Evolutionary conservation across 2,113 vertebrate genomes (phyloP).

Genomic region (Labrus mixtus): DNA sequence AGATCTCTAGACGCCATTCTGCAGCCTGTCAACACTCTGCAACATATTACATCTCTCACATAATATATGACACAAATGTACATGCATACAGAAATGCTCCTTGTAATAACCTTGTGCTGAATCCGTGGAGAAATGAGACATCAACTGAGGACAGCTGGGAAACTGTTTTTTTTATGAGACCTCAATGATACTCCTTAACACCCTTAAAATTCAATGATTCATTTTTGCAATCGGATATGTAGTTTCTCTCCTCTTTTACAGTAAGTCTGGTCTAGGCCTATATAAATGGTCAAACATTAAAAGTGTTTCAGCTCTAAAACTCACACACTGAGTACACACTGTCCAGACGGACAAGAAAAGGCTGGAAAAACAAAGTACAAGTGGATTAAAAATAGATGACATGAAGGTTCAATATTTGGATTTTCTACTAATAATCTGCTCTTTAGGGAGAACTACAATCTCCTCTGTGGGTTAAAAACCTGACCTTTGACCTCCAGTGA

Average conservation of each 20-base stretch:
- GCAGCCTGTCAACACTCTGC: slow-evolving; percentile 23
- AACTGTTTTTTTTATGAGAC: slow-evolving; percentile 42
- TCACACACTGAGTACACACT: background rate
- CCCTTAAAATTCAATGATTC: slow-evolving; percentile 7
- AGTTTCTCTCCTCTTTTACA: background rate
- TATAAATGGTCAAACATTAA: slow-evolving; percentile 17
- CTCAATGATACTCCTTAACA: slow-evolving; percentile 36
- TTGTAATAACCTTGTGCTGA: slow-evolving; percentile 47
- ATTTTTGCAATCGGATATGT: background rate
- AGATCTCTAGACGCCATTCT: slow-evolving; percentile 29
- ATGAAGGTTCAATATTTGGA: background rate
- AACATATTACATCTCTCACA: slow-evolving; percentile 1
- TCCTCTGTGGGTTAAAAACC: slow-evolving; percentile 30
- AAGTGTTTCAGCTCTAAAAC: too few species aligned
- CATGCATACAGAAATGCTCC: slow-evolving; percentile 5
- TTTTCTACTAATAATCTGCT: slow-evolving; percentile 21
- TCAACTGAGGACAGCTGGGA: slow-evolving; percentile 20
- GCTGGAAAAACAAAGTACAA: background rate
- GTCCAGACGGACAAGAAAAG: background rate
- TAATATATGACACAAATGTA: slow-evolving; percentile 16
- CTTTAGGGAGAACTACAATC: slow-evolving; percentile 11
- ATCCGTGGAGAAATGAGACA: slow-evolving; percentile 33
- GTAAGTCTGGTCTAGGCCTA: slow-evolving; percentile 6
- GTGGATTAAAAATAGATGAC: slow-evolving; percentile 18
- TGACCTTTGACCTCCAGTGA: slow-evolving; percentile 47